These are phyloP conservation scores for Corythucha ciliata DNA, from an alignment of 2,888 invertebrate species.

Conservation along the genomic window DNA sequence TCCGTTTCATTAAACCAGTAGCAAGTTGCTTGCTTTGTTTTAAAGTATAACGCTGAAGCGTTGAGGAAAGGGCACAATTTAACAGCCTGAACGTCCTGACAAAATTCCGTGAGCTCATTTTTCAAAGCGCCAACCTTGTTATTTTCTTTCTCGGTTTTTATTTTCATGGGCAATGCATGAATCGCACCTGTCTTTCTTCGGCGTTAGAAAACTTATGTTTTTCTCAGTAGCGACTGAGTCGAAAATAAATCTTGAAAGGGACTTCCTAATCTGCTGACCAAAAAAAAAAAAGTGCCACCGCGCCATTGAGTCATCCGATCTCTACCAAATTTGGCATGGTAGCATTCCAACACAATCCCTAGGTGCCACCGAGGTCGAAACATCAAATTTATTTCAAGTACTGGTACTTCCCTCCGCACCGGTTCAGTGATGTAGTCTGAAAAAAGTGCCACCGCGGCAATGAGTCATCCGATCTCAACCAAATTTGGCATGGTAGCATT, in stretches of 20 bases:
- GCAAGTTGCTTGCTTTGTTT: neutral
- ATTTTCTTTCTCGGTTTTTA: neutral
- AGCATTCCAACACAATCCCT: no score
- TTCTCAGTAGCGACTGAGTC: neutral
- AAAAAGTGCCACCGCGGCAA: no score
- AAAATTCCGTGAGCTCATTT: neutral
- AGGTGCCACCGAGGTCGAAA: no score
- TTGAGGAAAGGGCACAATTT: neutral
- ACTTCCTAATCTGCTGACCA: no score
- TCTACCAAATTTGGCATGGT: no score
- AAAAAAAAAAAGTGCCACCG: no score
- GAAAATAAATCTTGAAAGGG: constrained; percentile 3
- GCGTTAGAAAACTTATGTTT: constrained; percentile 13
- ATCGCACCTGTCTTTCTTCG: constrained; percentile 22
- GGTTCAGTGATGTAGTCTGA: no score
- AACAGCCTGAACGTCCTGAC: constrained; percentile 1
- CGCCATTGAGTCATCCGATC: no score
- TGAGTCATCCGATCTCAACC: no score
- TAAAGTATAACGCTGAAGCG: neutral
- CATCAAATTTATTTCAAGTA: no score
- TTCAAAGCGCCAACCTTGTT: neutral
- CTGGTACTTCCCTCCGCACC: no score
- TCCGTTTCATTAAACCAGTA: neutral
- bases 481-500: no score
- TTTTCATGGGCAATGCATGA: constrained; percentile 15